Evolutionary conservation across 2,113 vertebrate species (phyloP).

Genomic region (Egretta garzetta): DNA sequence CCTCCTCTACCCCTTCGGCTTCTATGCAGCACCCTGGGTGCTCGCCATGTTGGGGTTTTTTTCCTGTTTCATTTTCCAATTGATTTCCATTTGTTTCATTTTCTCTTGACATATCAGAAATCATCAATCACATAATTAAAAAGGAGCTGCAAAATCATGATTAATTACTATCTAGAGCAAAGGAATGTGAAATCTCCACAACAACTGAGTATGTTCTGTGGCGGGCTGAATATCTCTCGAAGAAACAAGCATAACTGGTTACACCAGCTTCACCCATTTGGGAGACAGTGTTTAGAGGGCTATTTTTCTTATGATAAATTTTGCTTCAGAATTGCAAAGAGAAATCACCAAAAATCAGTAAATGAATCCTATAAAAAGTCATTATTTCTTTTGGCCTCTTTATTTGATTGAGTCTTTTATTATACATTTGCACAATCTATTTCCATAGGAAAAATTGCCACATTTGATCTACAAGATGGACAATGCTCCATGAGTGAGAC

Average conservation of each 20-base stretch:
- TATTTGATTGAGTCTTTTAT: background rate
- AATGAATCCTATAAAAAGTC: background rate
- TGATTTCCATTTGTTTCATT: slow-evolving; percentile 50
- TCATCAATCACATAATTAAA: slow-evolving; percentile 55
- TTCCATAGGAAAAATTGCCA: background rate
- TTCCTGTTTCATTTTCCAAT: background rate
- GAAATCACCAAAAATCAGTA: background rate
- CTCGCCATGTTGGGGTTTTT: fast-evolving
- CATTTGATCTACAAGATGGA: background rate
- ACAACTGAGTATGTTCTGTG: background rate
- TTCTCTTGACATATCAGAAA: slow-evolving; percentile 47
- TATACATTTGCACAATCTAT: background rate
- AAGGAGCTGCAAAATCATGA: slow-evolving; percentile 35
- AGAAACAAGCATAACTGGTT: background rate
- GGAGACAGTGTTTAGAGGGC: background rate
- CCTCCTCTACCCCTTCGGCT: background rate
- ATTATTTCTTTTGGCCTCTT: background rate
- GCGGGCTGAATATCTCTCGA: background rate
- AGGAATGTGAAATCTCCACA: slow-evolving; percentile 25
- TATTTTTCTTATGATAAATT: background rate
- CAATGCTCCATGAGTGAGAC: background rate
- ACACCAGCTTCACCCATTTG: background rate
- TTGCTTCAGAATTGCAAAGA: background rate
- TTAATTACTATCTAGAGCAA: slow-evolving; percentile 46
- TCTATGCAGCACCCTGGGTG: background rate